Conservation (phyloP, 2,888 invertebrate genomes). For the Sarcophaga carnaria region DNA sequence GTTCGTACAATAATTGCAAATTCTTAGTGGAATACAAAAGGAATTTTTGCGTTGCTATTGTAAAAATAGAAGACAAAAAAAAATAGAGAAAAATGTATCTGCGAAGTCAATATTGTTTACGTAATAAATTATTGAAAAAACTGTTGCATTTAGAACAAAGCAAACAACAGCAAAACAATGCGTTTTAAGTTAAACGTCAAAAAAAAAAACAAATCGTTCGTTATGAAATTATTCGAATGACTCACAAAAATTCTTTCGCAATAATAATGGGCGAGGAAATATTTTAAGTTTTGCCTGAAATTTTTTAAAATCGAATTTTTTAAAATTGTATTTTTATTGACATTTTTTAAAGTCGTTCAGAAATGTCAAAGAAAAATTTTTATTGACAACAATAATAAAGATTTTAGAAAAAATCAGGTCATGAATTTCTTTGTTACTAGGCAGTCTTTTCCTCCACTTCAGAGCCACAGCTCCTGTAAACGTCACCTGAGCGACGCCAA, state of each 20-base stretch:
- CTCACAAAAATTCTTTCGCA: constrained; percentile 48
- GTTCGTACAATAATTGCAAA: constrained; percentile 43
- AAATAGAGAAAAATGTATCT: background rate
- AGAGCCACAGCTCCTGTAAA: too few species aligned
- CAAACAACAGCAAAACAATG: constrained; percentile 23
- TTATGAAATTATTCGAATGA: constrained; percentile 24
- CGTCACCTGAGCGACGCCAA: too few species aligned
- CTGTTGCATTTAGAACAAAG: constrained; percentile 30
- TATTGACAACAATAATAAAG: too few species aligned
- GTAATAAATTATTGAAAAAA: constrained; percentile 47
- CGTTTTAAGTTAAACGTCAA: constrained; percentile 23
- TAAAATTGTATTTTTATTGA: background rate
- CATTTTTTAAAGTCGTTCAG: background rate
- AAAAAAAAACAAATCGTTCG: constrained; percentile 35
- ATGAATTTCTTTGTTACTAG: too few species aligned
- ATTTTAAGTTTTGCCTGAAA: constrained; percentile 8
- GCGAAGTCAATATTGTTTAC: constrained; percentile 25
- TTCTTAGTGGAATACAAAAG: constrained; percentile 55
- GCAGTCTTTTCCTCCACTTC: too few species aligned
- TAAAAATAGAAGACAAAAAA: background rate
- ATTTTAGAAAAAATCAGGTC: too few species aligned
- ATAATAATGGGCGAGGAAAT: constrained; percentile 56
- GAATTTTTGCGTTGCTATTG: constrained; percentile 38
- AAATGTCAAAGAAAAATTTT: background rate
- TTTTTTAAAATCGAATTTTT: background rate